Evolutionary conservation across 2,113 vertebrate species (phyloP), one percentile per base, ranked within the genome.

Genomic region (Dromas ardeola): DNA sequence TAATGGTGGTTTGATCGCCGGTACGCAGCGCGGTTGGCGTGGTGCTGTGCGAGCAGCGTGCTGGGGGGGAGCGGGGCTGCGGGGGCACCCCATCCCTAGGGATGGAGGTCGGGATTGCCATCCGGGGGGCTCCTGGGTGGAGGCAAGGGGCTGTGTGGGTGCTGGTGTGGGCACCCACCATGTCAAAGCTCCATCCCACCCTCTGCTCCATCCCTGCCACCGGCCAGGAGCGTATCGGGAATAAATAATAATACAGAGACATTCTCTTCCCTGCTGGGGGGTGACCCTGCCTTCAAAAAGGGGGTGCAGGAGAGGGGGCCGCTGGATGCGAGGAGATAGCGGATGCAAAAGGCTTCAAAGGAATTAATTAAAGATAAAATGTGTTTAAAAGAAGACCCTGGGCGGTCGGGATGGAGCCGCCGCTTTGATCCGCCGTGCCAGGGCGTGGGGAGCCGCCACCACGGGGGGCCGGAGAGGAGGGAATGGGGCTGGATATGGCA

Each of bases 341-440:
- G 2, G 30, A 40, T 78, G 91, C 66, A 29, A 65, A 81, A 95
- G 71, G 91, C 94, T 95, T 97, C 95, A 96, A 95, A 96, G 81
- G 94, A 96, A 97, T 96, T 94, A 93, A 96, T 97, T 94, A 96
- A 92, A 96, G 91, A 91, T 94, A 81, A 93, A 92, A 94, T 82
- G 90, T 30, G 55, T 90, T 96, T 92, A 72, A 76, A 82, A 97
- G 69, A 76, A 85, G 82, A 90, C 71, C 63, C 67, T 78, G 93
- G 88, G 94, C 55, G 40, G 55, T 53, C 2, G 63, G 87, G 69
- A 67, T 20, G 55, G 85, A 88, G 92, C 74, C 0, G 5, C 55
- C 6, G 61, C 85, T 96, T 97, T 94, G 96, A 95, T 97, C 79
- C 1, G 0, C 66, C 0, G 0, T 45, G 62, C 71, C 2, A 5